Evolutionary conservation across 2,888 invertebrate genomes (phyloP).

Genomic region (Stenurella melanura): DNA sequence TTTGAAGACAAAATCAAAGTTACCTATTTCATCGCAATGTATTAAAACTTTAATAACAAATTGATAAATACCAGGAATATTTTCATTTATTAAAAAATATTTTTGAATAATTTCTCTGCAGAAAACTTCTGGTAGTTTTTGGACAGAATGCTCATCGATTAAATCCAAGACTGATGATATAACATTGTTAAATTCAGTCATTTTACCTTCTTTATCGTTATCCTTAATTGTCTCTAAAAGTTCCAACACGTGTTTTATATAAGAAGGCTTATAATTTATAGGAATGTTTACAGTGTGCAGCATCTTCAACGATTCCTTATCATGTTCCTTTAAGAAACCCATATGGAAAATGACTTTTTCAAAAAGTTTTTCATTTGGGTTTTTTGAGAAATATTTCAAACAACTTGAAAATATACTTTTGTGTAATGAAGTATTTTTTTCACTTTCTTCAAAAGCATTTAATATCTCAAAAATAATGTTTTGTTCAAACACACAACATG

Average conservation of each 20-base stretch:
- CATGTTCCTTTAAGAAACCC: slow-evolving; percentile 10
- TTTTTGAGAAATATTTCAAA: slow-evolving; percentile 23
- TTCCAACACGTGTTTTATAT: background rate
- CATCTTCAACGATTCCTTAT: slow-evolving; percentile 9
- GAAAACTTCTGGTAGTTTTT: slow-evolving; percentile 7
- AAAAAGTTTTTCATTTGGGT: slow-evolving; percentile 9
- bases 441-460: background rate
- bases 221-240: slow-evolving; percentile 9
- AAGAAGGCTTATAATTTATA: slow-evolving; percentile 11
- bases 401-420: slow-evolving; percentile 14
- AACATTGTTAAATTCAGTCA: background rate
- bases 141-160: slow-evolving; percentile 9
- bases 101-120: slow-evolving; percentile 28
- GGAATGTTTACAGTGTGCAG: slow-evolving; percentile 1
- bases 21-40: background rate
- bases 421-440: slow-evolving; percentile 6
- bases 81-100: background rate
- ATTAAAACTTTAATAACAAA: slow-evolving; percentile 25
- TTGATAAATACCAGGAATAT: slow-evolving; percentile 1
- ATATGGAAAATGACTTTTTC: background rate
- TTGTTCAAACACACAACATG: background rate
- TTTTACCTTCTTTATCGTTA: background rate
- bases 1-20: slow-evolving; percentile 23
- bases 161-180: slow-evolving; percentile 9
- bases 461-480: background rate